Evolutionary conservation across 1,140 invertebrate species (phyloP).

Genomic region (Ladona fulva): DNA sequence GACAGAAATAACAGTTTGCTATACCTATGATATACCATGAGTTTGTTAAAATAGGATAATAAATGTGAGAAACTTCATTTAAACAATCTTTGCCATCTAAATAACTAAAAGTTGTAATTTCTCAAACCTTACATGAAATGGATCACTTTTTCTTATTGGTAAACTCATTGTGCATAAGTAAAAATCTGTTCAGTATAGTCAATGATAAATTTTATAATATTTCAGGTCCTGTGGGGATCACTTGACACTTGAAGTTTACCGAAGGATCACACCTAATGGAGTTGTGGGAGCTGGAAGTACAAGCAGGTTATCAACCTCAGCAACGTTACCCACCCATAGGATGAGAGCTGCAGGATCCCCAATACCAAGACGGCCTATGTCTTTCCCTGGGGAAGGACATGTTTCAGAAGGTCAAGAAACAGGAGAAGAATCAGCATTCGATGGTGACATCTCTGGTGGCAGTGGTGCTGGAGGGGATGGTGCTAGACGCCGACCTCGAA

Average conservation of each 20-base stretch:
- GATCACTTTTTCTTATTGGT: too few species aligned
- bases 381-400: not conserved
- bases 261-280: conserved; percentile 37
- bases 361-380: not conserved
- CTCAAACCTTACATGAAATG: too few species aligned
- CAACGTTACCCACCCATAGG: not conserved
- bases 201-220: conserved; percentile 21
- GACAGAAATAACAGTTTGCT: too few species aligned
- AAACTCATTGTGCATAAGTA: too few species aligned
- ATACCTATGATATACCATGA: too few species aligned
- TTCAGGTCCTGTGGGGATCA: conserved; percentile 54
- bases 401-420: not conserved
- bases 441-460: not conserved
- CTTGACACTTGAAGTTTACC: conserved; percentile 67
- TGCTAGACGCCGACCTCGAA: conserved; percentile 38
- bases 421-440: not conserved
- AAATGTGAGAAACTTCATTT: too few species aligned
- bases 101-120: too few species aligned
- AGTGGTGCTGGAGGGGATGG: conserved; percentile 2
- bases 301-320: not conserved
- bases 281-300: conserved; percentile 19
- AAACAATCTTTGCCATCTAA: too few species aligned
- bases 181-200: too few species aligned
- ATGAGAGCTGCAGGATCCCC: not conserved
- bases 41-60: too few species aligned